Conservation (phyloP, 2,113 vertebrate species). For the Gymnarchus niloticus region DNA sequence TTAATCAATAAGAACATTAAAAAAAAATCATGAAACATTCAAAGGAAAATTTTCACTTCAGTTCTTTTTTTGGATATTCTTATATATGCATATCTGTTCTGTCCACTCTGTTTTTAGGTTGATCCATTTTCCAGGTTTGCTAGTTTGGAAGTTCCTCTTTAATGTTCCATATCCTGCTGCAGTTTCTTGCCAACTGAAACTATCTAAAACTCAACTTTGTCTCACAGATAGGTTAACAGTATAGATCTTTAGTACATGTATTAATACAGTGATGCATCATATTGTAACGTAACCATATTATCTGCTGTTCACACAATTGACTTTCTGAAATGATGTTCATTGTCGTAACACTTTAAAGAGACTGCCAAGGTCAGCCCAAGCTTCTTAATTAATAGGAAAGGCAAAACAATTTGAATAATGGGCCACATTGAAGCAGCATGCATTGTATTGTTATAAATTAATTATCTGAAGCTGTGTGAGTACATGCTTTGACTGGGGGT, state of each 20-base stretch:
- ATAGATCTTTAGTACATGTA: not conserved
- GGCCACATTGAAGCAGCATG: constrained; percentile 54
- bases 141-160: constrained; percentile 6
- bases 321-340: constrained; percentile 56
- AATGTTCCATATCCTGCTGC: not conserved
- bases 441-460: constrained; percentile 8
- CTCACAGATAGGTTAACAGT: not conserved
- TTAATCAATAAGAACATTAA: not conserved
- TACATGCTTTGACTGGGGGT: constrained; percentile 25
- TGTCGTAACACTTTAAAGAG: constrained; percentile 84
- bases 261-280: not conserved
- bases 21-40: not conserved
- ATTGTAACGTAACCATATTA: too few relatives aligned
- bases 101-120: not conserved
- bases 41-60: not conserved
- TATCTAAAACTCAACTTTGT: not conserved
- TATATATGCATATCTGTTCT: not conserved
- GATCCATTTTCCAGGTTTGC: not conserved
- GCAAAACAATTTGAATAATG: constrained; percentile 83
- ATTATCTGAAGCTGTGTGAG: constrained; percentile 66
- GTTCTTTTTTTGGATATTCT: not conserved
- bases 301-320: constrained; percentile 31
- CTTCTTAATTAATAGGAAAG: constrained; percentile 81
- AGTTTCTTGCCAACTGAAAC: not conserved
- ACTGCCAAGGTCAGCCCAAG: constrained; percentile 77